Conservation (phyloP, 2,113 vertebrate genomes). For the Larimichthys polyactis region DNA sequence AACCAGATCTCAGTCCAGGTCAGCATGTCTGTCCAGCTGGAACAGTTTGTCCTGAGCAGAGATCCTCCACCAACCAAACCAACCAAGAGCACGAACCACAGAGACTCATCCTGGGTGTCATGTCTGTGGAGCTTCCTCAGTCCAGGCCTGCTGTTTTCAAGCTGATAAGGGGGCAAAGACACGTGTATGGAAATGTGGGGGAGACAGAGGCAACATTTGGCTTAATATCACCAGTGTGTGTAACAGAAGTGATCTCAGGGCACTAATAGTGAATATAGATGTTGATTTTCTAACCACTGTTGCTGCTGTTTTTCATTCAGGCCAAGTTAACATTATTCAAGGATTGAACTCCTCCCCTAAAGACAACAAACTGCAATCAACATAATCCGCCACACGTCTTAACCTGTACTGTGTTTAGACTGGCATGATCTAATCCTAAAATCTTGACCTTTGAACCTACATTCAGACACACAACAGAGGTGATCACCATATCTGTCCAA, state of each 20-base stretch:
- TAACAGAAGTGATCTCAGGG: not conserved
- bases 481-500: conserved; percentile 22
- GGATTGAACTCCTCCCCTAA: not conserved
- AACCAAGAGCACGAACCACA: not conserved
- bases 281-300: not conserved
- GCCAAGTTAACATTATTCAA: not conserved
- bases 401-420: not conserved
- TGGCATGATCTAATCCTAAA: conserved; percentile 19
- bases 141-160: not conserved
- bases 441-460: conserved; percentile 37
- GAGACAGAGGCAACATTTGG: not conserved
- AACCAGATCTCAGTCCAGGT: conserved; percentile 1
- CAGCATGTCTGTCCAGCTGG: not conserved
- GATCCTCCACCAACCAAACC: conserved; percentile 10
- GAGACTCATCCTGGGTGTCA: not conserved
- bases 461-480: not conserved
- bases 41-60: conserved; percentile 9
- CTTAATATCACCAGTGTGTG: no score
- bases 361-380: not conserved
- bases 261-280: not conserved
- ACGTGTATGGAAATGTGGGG: not conserved
- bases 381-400: not conserved
- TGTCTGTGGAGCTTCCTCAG: not conserved
- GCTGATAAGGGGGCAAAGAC: not conserved
- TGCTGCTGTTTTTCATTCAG: no score